phyloP scores from a whole-genome alignment of 1,140 invertebrate genomes.

The Caenorhabditis tropicalis region DNA sequence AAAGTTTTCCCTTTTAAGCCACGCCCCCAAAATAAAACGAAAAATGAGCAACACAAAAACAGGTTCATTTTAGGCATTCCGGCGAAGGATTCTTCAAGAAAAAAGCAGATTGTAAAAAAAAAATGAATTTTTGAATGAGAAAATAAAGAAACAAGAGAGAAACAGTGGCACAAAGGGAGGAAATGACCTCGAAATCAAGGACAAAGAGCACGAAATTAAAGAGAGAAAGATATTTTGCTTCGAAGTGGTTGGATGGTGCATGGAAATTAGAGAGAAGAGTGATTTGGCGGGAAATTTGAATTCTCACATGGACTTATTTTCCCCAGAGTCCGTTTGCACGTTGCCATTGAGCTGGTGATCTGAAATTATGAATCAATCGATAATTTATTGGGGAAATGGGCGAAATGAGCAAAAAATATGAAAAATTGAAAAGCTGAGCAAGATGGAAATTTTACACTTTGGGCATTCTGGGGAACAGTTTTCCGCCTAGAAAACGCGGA shows the following conservation, averaged over 20 bases:
- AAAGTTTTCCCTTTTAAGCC: no score
- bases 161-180: no score
- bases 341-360: constrained; percentile 33
- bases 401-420: neutral
- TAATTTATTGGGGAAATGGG: neutral
- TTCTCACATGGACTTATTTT: neutral
- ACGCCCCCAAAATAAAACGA: no score
- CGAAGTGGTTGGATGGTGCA: neutral
- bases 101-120: no score
- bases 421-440: neutral
- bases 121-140: no score
- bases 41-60: no score
- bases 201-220: neutral
- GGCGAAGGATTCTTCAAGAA: no score
- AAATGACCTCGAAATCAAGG: neutral
- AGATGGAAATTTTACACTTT: neutral
- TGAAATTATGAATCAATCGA: neutral
- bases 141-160: no score
- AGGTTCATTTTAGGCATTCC: no score
- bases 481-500: neutral
- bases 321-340: constrained; percentile 30
- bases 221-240: neutral
- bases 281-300: neutral
- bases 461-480: neutral
- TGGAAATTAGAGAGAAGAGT: neutral